Base-by-base conservation (phyloP, 2,888 invertebrate species). In the Mimachlamys varia region DNA sequence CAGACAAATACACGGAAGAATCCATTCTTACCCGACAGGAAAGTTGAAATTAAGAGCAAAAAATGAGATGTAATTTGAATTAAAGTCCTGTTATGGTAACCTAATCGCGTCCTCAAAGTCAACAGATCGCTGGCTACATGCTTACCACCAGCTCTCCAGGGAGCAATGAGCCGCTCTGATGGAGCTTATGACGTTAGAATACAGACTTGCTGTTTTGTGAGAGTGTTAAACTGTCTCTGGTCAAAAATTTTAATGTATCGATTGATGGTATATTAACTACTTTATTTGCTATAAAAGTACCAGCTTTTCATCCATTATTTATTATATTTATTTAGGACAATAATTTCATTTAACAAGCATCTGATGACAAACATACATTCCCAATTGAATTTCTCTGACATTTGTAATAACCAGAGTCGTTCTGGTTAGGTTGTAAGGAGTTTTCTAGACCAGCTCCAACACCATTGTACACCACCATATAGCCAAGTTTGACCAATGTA, bases 51-150 rank as follows among this genome's bases (percentile, higher is more conserved):
- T 33, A 33, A 76, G 27, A 33, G 33, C 76, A 76, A 76, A 27
- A 27, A 76, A 33, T 76, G 33, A 62, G 62, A 76, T 76, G 76
- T 76, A 76, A 76, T 76, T 76, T 76, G 76, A 76, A 76, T 76
- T 76, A 22, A 76, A 76, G 76, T 76, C 76, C 76, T 76, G 76
- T 76, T 76, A 76, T 76, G 76, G 76, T 76, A 76, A 76, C 33
- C 13, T 76, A 76, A 76, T 76, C 33, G 33, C 33, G 27, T 33
- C 76, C 76, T 76, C 33, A 33, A 76, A 76, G 76, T 76, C 76
- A 76, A 27, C 76, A 76, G 76, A 76, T 76, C 76, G 7, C 76
- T 33, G 62, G 33, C 76, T 76, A 76, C 76, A 33, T 27, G 33
- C 76, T 76, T 76, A 76, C 76, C 17, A 27, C 58, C 4, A 10